Evolutionary conservation across 2,113 vertebrate genomes (phyloP), one percentile per base, ranked within the genome.

Genomic region (Spermophilus dauricus): DNA sequence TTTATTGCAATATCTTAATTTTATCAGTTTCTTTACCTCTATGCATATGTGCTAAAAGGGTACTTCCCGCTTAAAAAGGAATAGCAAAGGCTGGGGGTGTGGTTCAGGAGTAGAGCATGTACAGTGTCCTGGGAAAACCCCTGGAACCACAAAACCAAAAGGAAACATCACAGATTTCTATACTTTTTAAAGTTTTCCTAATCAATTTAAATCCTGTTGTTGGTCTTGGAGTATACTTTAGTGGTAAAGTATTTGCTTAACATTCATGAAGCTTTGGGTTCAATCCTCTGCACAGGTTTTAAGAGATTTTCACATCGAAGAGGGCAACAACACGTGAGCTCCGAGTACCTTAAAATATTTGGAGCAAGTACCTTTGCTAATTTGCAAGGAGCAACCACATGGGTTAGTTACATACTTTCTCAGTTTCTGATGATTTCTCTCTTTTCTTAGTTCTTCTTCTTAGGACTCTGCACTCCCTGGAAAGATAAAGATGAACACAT

Each of bases 401-500:
- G 48, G 24, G 37, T 85, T 76, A 92, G 4, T 0, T 9, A 30
- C 73, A 12, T n/a, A 51, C 34, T 77, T 69, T 37, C 80, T 42
- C 34, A 11, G 58, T 72, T 82, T 78, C 61, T 85, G 73, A 24
- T 89, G 76, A 86, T 42, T 82, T 86, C 80, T 92, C 30, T 94
- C 32, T 70, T 92, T 77, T 78, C 28, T 6, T 30, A 30, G 4
- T 56, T 82, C 65, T 86, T 30, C 56, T 65, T 45, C 53, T 37
- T 73, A 89, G 80, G 20, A 51, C 11, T 81, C 94, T 86, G 61
- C 1, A 17, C 28, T 89, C 37, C 69, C 39, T 48, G 32, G 78
- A 82, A 93, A 28, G 77, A 92, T 70, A 63, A 92, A 94, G 61
- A 94, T 94, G 97, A 96, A 11, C 14, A 28, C 6, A 4, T 92